A percentile compares a stretch with the other conserved stretches of the same genome.
Evolutionary conservation across 2,888 invertebrate genomes (phyloP).

Genomic region (Catocala fraxini): DNA sequence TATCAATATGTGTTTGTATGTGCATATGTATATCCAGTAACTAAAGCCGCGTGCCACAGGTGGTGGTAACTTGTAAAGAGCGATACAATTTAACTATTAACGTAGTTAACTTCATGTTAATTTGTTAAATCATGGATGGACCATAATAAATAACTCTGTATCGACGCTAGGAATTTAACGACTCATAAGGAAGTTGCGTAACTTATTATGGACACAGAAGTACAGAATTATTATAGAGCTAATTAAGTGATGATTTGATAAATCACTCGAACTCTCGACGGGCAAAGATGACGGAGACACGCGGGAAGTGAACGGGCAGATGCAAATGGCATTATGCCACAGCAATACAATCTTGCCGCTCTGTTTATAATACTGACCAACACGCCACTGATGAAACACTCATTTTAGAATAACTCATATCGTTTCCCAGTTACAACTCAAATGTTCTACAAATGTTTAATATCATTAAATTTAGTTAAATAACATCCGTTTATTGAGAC

Average conservation of each 20-base stretch:
- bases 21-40: conserved; percentile 9
- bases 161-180: conserved; percentile 3
- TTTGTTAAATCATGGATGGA: conserved; percentile 19
- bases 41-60: conserved; percentile 9
- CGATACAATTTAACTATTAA: conserved; percentile 29
- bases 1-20: conserved; percentile 28
- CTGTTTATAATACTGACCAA: conserved; percentile 55
- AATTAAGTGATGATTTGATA: conserved; percentile 44
- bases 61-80: conserved; percentile 13
- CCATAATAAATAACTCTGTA: conserved; percentile 21
- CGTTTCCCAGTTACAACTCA: conserved; percentile 1
- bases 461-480: conserved; percentile 7
- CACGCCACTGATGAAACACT: conserved; percentile 36
- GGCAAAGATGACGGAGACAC: conserved; percentile 16
- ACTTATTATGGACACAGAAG: conserved; percentile 10
- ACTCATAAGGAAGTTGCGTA: conserved; percentile 27
- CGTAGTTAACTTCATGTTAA: conserved; percentile 21
- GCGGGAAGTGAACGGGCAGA: conserved; percentile 54
- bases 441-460: conserved; percentile 5
- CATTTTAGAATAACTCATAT: conserved; percentile 26
- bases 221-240: conserved; percentile 29
- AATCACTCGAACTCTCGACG: conserved; percentile 23
- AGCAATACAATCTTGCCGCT: conserved; percentile 57
- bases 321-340: conserved; percentile 51
- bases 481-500: conserved; percentile 18